phyloP scores from a whole-genome alignment of 2,113 vertebrate species.

The Phodopus roborovskii region DNA sequence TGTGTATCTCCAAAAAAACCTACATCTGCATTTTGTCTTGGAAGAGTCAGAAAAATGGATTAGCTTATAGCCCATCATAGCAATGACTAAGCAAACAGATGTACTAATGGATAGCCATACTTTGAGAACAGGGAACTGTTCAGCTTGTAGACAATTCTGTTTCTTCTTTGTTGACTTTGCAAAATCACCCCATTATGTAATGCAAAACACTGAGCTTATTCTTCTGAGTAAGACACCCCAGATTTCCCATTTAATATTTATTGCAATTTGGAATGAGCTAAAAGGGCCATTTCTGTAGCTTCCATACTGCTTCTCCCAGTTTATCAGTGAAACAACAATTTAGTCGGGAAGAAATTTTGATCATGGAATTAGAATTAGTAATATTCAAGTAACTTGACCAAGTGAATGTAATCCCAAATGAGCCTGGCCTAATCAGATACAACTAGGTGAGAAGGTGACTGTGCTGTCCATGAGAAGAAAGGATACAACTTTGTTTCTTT shows the following conservation, averaged over 20 bases:
- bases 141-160: not conserved
- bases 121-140: not conserved
- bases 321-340: not conserved
- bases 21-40: not conserved
- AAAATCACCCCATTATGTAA: not conserved
- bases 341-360: not conserved
- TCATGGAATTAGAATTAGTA: not conserved
- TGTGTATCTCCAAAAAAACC: not conserved
- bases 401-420: not conserved
- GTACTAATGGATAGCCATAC: not conserved
- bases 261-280: not conserved
- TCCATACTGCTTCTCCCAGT: not conserved
- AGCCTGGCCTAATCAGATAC: not conserved
- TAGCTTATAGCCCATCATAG: not conserved
- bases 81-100: too few relatives aligned
- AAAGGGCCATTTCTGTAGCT: not conserved
- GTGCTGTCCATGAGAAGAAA: not conserved
- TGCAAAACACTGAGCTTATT: not conserved
- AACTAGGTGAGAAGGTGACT: not conserved
- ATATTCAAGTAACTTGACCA: not conserved
- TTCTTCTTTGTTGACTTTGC: not conserved
- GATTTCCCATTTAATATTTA: not conserved
- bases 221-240: not conserved
- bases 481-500: not conserved
- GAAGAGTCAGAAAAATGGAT: not conserved